Evolutionary conservation across 92 coral and sea anemone species (phyloP).

Genomic region (Actinernus sp.): DNA sequence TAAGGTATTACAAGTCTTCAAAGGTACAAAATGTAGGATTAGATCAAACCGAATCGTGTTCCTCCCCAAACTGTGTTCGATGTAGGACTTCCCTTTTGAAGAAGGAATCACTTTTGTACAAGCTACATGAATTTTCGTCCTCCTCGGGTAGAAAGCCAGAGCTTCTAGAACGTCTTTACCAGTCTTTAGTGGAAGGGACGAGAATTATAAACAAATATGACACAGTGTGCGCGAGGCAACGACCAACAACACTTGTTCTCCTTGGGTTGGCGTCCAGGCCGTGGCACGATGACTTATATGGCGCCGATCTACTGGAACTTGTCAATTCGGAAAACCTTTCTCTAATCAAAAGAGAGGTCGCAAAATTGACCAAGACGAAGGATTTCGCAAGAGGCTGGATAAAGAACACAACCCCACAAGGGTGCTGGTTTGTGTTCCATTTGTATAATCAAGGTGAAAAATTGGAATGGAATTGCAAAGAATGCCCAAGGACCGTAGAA

Average conservation of each 20-base stretch:
- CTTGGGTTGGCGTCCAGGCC: conserved; percentile 49
- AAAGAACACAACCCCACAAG: conserved; percentile 66
- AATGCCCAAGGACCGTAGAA: conserved; percentile 73
- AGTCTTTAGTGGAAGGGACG: conserved; percentile 17
- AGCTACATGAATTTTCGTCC: conserved; percentile 47
- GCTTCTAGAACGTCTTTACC: conserved; percentile 48
- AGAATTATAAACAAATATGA: conserved; percentile 2
- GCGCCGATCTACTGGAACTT: conserved; percentile 20
- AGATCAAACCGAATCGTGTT: conserved; percentile 27
- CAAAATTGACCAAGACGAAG: conserved; percentile 12
- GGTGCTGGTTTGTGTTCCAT: conserved; percentile 83
- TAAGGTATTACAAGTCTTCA: conserved; percentile 1
- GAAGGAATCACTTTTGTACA: conserved; percentile 23
- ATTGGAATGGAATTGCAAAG: conserved; percentile 58
- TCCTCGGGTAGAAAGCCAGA: conserved; percentile 6
- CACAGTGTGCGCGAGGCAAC: conserved; percentile 39
- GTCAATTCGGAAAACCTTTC: conserved; percentile 25
- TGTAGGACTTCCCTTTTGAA: conserved; percentile 40
- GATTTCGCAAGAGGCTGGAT: conserved; percentile 72
- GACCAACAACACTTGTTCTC: conserved; percentile 79
- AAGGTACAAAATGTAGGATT: background rate
- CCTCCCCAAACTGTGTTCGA: conserved; percentile 63
- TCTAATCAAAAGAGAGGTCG: conserved; percentile 63
- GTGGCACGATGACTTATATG: conserved; percentile 50
- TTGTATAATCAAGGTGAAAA: conserved; percentile 84